Base-by-base conservation (phyloP, 2,113 vertebrate species). In the Axis porcinus region DNA sequence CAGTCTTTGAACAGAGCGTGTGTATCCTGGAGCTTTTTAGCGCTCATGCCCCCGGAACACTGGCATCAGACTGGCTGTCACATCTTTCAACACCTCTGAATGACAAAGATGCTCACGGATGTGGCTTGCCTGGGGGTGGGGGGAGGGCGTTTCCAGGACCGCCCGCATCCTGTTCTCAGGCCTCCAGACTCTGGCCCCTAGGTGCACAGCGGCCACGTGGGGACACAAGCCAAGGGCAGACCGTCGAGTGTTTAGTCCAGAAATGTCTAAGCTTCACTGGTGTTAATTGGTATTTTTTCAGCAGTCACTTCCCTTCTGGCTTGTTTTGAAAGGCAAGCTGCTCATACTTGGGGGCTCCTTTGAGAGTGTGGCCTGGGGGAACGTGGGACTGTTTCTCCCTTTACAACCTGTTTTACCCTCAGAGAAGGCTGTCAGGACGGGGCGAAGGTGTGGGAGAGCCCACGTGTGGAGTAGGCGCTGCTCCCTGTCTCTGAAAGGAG, bases 121-220 rank as follows among this genome's bases (percentile, higher is more conserved):
- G 52, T 28, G 62, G 62, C 52, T 27, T 33, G 94, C 86, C 97
- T 27, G 7, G 15, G 55, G 64, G 91, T 83, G 13, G 79, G 21
- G 79, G 33, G 50, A 33, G 12, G 21, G n/a, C 89, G 3, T 60
- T 25, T 82, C 70, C 55, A 13, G 55, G 86, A 55, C 28, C 14
- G 43, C 45, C 74, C 2, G 8, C 1, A 0, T 30, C 52, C 70
- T 0, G 6, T 78, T 74, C 90, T 92, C 82, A 36, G 1, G 2
- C 45, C 78, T 76, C 60, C 28, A 79, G 84, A 74, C 55, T 70
- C 30, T 11, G 17, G 62, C 30, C 79, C 82, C 89, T 7, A 33
- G 60, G 64, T 2, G 3, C 19, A 11, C 19, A 0, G 33, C 0
- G 81, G 27, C 33, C 52, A 15, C 0, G 2, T 0, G 0, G 88